phyloP scores from a whole-genome alignment of 2,888 invertebrate genomes.

The Parnassius smintheus region DNA sequence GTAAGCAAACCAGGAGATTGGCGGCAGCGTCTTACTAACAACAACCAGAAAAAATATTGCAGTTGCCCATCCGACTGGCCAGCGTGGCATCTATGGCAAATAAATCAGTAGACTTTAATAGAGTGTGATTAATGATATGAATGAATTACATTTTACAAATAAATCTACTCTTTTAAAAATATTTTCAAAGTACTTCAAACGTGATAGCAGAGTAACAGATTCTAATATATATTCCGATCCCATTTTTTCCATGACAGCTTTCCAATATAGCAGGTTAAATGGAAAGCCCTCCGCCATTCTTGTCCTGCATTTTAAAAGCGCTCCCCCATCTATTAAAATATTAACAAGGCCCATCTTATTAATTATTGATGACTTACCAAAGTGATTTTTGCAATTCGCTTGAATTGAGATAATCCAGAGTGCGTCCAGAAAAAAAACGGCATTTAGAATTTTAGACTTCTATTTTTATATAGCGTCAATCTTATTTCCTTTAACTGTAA shows the following conservation, averaged over 20 bases:
- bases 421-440: background rate
- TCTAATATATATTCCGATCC: conserved; percentile 15
- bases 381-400: conserved; percentile 21
- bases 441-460: background rate
- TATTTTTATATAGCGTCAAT: too few species aligned
- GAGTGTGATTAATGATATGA: too few species aligned
- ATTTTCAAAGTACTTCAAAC: background rate
- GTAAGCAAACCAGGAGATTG: too few species aligned
- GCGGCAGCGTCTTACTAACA: too few species aligned
- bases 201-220: conserved; percentile 3
- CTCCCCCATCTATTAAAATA: conserved; percentile 28
- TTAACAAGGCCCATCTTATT: conserved; percentile 28
- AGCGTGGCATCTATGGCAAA: too few species aligned
- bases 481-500: too few species aligned
- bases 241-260: conserved; percentile 24
- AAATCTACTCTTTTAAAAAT: too few species aligned
- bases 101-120: too few species aligned
- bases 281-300: conserved; percentile 11
- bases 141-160: too few species aligned
- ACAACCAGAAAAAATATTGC: too few species aligned
- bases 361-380: conserved; percentile 21
- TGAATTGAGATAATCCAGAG: conserved; percentile 11
- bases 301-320: conserved; percentile 16
- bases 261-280: conserved; percentile 26
- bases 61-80: too few species aligned